A percentile compares a stretch with the other conserved stretches of the same genome.
Evolutionary conservation across 2,888 invertebrate genomes (phyloP).

Genomic region (Dicyrtomina minuta): DNA sequence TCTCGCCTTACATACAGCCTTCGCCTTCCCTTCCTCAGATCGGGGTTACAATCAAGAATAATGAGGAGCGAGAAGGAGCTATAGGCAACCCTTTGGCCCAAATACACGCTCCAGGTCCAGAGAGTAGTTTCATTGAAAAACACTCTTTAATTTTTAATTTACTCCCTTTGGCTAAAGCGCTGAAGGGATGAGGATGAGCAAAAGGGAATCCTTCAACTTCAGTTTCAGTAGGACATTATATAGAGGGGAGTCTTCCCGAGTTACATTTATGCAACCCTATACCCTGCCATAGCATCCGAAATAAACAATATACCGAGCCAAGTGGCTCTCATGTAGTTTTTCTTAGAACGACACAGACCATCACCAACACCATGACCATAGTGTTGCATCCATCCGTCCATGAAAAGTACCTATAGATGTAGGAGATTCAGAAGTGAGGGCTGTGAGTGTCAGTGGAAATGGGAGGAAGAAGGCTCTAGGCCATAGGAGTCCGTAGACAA

Average conservation of each 20-base stretch:
- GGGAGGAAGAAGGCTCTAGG: background rate
- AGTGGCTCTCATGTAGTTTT: no score
- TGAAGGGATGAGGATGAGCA: background rate
- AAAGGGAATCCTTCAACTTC: no score
- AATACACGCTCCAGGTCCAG: no score
- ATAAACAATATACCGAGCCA: no score
- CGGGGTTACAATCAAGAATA: slow-evolving; percentile 15
- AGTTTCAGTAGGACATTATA: background rate
- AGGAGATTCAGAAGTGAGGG: background rate
- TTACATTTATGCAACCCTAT: no score
- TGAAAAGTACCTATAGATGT: background rate
- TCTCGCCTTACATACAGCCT: no score
- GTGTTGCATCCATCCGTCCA: no score
- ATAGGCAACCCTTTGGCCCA: slow-evolving; percentile 9
- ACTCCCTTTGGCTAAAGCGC: slow-evolving; percentile 17
- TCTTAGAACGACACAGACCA: no score
- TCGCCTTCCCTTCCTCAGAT: no score
- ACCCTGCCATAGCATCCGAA: no score
- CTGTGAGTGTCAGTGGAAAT: background rate
- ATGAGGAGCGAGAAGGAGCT: no score
- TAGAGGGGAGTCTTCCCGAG: background rate
- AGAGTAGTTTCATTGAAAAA: slow-evolving; percentile 32
- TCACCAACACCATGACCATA: no score
- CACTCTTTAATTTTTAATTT: slow-evolving; percentile 32
- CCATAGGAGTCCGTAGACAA: background rate